Evolutionary conservation across 2,113 vertebrate species (phyloP).

Genomic region (Carettochelys insculpta): DNA sequence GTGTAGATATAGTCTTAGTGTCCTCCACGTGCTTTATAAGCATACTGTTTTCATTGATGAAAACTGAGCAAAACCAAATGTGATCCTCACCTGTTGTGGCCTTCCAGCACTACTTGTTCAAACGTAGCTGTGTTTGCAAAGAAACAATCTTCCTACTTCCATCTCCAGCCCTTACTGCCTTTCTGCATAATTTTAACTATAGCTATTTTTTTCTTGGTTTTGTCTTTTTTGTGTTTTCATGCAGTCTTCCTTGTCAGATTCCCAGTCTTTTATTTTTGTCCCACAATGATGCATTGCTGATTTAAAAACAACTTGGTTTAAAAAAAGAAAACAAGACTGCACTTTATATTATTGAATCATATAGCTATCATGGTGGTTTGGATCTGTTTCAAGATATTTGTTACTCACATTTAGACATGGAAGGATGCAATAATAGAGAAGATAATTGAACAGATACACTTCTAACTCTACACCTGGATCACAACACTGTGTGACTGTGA

Average conservation of each 20-base stretch:
- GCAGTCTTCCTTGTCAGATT: not conserved
- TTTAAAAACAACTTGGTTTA: not conserved
- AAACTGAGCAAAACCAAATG: no score
- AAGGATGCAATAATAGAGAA: not conserved
- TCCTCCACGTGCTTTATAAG: no score
- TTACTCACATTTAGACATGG: constrained; percentile 29
- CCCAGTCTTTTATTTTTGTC: not conserved
- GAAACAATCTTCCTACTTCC: not conserved
- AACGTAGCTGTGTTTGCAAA: not conserved
- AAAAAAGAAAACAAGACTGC: not conserved
- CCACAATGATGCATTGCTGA: not conserved
- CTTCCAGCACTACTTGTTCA: no score
- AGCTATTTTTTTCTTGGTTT: not conserved
- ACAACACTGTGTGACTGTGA: constrained; percentile 11
- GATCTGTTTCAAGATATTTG: constrained; percentile 10
- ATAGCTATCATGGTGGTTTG: not conserved
- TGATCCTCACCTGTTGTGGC: no score
- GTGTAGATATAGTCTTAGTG: no score
- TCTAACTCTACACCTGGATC: constrained; percentile 37
- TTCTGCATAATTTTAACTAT: not conserved
- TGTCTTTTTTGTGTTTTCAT: not conserved
- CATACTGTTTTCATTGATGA: no score
- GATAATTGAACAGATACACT: constrained; percentile 43
- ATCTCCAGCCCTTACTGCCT: not conserved
- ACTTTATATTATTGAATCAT: not conserved